These are phyloP conservation scores for Rotaria sp. DNA, from an alignment of 2,888 invertebrate species.

Conservation along the genomic window DNA sequence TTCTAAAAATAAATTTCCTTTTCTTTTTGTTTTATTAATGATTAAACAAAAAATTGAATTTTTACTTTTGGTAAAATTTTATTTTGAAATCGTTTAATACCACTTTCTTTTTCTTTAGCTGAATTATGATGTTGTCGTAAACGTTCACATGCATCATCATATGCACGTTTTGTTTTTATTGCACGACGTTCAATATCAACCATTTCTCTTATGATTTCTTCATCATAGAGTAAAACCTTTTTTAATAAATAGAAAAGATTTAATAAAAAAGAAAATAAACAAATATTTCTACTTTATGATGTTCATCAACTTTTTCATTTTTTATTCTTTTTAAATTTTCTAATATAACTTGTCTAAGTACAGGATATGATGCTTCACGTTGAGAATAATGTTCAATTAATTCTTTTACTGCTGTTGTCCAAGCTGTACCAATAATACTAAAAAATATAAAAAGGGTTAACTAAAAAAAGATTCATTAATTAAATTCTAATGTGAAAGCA, in stretches of 20 bases:
- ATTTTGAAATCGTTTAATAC: neutral
- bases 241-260: neutral
- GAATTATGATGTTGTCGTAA: neutral
- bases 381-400: neutral
- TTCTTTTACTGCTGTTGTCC: neutral
- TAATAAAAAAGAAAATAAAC: no score
- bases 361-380: neutral
- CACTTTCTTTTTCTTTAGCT: neutral
- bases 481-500: neutral
- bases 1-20: neutral
- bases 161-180: neutral
- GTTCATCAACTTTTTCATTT: neutral
- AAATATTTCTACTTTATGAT: neutral
- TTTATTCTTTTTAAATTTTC: neutral
- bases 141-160: constrained; percentile 19
- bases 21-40: no score
- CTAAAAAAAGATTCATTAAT: neutral
- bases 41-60: no score
- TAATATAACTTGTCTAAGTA: neutral
- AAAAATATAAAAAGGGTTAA: neutral
- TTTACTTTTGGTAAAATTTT: constrained; percentile 6
- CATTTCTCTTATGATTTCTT: neutral
- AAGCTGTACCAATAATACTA: neutral
- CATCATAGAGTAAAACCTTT: neutral
- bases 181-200: neutral